Base-by-base conservation (phyloP, 2,888 invertebrate species). In the Apamea monoglypha region DNA sequence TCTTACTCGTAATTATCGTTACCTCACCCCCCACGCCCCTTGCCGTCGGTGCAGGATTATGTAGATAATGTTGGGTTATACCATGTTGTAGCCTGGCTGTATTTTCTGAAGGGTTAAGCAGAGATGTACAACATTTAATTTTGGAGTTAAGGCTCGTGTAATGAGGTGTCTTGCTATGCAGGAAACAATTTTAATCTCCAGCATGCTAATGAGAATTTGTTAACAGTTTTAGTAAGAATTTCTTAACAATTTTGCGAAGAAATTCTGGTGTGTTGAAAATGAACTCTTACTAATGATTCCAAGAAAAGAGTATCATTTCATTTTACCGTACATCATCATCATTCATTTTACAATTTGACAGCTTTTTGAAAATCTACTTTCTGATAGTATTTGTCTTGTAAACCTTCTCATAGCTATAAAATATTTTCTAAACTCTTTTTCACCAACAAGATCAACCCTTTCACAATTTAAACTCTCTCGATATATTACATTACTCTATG, bases 1-100 rank as follows among this genome's bases (percentile, higher is more conserved):
- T 88, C 86, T 78, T 74, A 74, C 78, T 83, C 80, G 85, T 89
- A 89, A 88, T 89, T 87, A 88, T 89, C 83, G 76, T 36, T 5
- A 63, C 29, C 44, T 32, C 10, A 16, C 40, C 47, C 25, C 44
- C 36, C 61, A 16, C 71, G 1, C 76, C 29, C 16, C 50, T 16
- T 6, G 64, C n/a, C 16, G 36, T 40, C 47, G 21, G 66, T 25
- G 29, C 61, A 40, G 67, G 67, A 82, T 84, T 82, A 82, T 74
- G 76, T 66, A 72, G 74, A 84, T 82, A 63, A 76, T 69, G 53
- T 76, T 53, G 29, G 50, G 59, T 76, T 74, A 53, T 64, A 47
- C 44, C 80, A 79, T 72, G 80, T 79, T 84, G 63, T n/a, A 78
- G 61, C 44, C 29, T 29, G 61, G 14, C 53, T 68, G n/a, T 68